Evolutionary conservation across 2,888 invertebrate species (phyloP), one percentile per base, ranked within the genome.

Genomic region (Limnephilus lunatus): DNA sequence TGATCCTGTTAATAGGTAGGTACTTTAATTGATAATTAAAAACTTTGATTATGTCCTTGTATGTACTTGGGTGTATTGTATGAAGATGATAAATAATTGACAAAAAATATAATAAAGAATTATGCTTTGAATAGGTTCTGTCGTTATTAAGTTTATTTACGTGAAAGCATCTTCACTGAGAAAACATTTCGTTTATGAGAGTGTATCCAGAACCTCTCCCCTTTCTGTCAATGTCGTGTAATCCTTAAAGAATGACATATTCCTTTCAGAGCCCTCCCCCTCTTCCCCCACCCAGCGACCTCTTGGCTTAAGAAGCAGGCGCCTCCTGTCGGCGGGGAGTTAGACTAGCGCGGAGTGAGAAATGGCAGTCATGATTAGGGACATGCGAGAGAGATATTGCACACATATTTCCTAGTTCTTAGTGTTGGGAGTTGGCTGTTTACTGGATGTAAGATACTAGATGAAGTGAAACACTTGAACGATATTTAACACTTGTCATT

Each of bases 161-260:
- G 68, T 68, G 68, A 68, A 68, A 68, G 68, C 68, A 25, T n/a
- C 68, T 25, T 68, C 68, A 9, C 68, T 9, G 25, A 25, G 68
- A n/a, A 68, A 68, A 68, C 68, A 68, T n/a, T 68, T 68, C 68
- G 68, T 68, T 68, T 68, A 68, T n/a, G 68, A 68, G n/a, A 68
- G 68, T 68, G 25, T 68, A n/a, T 68, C 68, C 68, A 68, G 25
- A 68, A n/a, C 68, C 68, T 68, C 68, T 68, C 68, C n/a, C 68
- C n/a, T 68, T 68, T 68, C 68, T 68, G 68, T 68, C 68, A 68
- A 68, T 68, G 68, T 68, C 68, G 68, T 68, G 68, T 68, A 68
- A 68, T 68, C 68, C 68, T 68, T 68, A 68, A 68, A 68, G 68
- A 68, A 68, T 68, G 68, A 68, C 68, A 68, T n/a, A 68, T 68